These are phyloP conservation scores for Margaritifera margaritifera DNA, from an alignment of 2,888 invertebrate genomes.

Conservation along the genomic window DNA sequence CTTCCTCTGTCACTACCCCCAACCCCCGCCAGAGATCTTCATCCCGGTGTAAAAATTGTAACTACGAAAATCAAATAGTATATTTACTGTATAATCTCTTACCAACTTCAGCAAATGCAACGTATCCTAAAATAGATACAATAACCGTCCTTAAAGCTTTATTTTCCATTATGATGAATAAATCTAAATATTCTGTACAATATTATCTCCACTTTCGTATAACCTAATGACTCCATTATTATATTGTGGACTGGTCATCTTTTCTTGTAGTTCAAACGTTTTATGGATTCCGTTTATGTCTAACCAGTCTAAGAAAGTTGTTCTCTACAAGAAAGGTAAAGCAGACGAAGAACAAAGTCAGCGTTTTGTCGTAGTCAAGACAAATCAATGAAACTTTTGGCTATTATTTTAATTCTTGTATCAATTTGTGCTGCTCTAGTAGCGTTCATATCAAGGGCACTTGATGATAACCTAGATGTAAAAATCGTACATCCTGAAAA, in stretches of 20 bases:
- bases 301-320: not conserved
- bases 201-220: not conserved
- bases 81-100: not conserved
- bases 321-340: slow-evolving; percentile 10
- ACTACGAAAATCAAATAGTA: too few species aligned
- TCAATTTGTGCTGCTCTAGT: slow-evolving; percentile 15
- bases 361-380: too few species aligned
- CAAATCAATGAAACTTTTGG: slow-evolving; percentile 24
- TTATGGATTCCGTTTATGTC: not conserved
- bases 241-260: not conserved
- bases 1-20: too few species aligned
- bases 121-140: slow-evolving; percentile 12
- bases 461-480: slow-evolving; percentile 24
- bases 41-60: too few species aligned
- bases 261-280: not conserved
- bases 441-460: slow-evolving; percentile 16
- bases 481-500: not conserved
- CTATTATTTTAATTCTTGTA: slow-evolving; percentile 15
- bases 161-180: not conserved
- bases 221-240: not conserved
- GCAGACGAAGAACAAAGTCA: slow-evolving; percentile 15
- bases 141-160: slow-evolving; percentile 14
- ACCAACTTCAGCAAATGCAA: slow-evolving; percentile 25
- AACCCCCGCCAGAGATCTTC: too few species aligned
- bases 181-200: slow-evolving; percentile 1